Base-by-base conservation (phyloP, 2,888 invertebrate species). In the Coelogynopora nodosa region DNA sequence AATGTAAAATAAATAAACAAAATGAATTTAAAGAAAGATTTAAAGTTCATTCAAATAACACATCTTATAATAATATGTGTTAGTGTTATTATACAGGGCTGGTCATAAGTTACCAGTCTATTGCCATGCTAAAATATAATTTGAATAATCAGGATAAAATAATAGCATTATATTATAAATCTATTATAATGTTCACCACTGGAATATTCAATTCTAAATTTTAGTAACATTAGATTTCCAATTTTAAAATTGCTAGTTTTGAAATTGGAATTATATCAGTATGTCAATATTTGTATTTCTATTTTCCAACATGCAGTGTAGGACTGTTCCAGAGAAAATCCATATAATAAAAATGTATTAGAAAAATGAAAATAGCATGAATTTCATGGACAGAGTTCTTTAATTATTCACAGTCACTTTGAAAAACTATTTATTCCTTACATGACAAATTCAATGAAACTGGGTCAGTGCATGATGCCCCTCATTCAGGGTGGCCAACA, bases 351-450 rank as follows among this genome's bases (percentile, higher is more conserved):
- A 82, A 27, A 2, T 18, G 30, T 82, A 82, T 31, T 82, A 27
- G 29, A 82, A 31, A 82, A 82, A 5, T 30, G n/a, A n/a, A n/a
- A n/a, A n/a, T n/a, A n/a, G n/a, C n/a, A n/a, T n/a, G n/a, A n/a
- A n/a, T n/a, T n/a, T n/a, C n/a, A 82, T 82, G 82, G 82, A 2
- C 82, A 31, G 82, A 82, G 13, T 82, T 82, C 30, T 82, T 82
- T 82, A 23, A 82, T 30, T 27, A 2, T 82, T n/a, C 13, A 27
- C 27, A 10, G 31, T 30, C 82, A 31, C 27, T 23, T 82, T 30
- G 26, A 82, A 31, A 2, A 31, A 82, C 82, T 23, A 82, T 82
- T 82, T 82, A 27, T 31, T 5, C 30, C 28, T 82, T 82, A 82
- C 30, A 27, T 30, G 82, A 29, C 31, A 31, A 82, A 82, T 82